A percentile compares a stretch with the other conserved stretches of the same genome.
Evolutionary conservation across 2,888 invertebrate genomes (phyloP).

Genomic region (Lepidochrysops patricia): DNA sequence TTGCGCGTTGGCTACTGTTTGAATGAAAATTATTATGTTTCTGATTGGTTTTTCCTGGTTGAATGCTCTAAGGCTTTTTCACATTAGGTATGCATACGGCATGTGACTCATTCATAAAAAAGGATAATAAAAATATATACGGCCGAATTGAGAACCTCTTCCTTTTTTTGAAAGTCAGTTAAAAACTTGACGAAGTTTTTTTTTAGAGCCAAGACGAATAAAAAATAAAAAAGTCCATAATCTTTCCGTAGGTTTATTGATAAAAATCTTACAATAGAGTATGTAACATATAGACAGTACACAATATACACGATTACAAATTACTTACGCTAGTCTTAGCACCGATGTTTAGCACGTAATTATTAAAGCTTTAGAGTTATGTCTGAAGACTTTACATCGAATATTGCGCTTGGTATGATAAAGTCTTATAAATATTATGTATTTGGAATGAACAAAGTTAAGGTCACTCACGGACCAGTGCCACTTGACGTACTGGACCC

Average conservation of each 20-base stretch:
- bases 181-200: no score
- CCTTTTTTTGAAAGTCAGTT: no score
- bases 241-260: neutral
- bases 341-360: constrained; percentile 10
- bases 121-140: no score
- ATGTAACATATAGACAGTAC: constrained; percentile 1
- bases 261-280: neutral
- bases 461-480: no score
- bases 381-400: neutral
- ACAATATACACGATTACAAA: constrained; percentile 4
- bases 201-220: neutral
- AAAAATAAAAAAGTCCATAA: neutral
- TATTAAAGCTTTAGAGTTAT: constrained; percentile 7
- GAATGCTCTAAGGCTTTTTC: no score
- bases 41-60: no score
- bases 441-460: constrained; percentile 1
- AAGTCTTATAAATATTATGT: neutral
- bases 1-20: no score
- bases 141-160: no score
- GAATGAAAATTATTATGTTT: no score
- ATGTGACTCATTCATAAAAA: no score
- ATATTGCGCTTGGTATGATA: neutral
- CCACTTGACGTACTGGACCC: no score
- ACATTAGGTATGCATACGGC: no score
- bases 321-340: constrained; percentile 5